Base-by-base conservation (phyloP, 2,888 invertebrate species). In the Halictus quadricinctus region DNA sequence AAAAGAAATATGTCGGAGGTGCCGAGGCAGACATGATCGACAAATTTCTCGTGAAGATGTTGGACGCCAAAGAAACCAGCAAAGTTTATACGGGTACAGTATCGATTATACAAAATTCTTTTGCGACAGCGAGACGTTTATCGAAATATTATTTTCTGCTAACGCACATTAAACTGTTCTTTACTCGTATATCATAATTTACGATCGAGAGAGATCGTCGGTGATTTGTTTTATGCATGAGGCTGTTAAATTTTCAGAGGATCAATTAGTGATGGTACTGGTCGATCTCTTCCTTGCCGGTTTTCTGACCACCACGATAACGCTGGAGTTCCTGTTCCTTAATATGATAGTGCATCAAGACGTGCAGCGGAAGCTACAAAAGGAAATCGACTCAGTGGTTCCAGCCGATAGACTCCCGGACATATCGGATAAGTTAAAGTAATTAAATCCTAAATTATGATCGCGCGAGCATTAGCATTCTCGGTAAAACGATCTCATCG, bases 261-360 rank as follows among this genome's bases (percentile, higher is more conserved):
- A 96, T 8, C 96, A 97, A 91, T 92, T 97, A 76, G 94, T 96
- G 7, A 95, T 97, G 95, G 95, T 96, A 7, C 96, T 97, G 88
- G 91, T 97, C 80, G 97, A 97, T 92, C 95, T 97, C 72, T 96
- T 97, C 89, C 95, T 97, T 90, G 97, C 96, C 8, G 97, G 97
- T 3, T 95, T 96, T 0, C 95, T 95, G 88, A 97, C 97, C 0
- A 97, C 97, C 0, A 96, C 96, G 83, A 95, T 95, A 60, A 96
- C 96, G 0, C 92, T 97, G 25, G 96, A 96, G 88, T 96, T 96
- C 91, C 95, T 96, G 0, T 94, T 97, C 74, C 94, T 97, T 90
- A 95, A 95, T 88, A 95, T 97, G 95, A 94, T 96, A 29, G 91
- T 96, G 46, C 94, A 96, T 84, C 95, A 95, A 72, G 95, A 96